Evolutionary conservation across 2,888 invertebrate species (phyloP).

Genomic region (Malacosoma neustria): DNA sequence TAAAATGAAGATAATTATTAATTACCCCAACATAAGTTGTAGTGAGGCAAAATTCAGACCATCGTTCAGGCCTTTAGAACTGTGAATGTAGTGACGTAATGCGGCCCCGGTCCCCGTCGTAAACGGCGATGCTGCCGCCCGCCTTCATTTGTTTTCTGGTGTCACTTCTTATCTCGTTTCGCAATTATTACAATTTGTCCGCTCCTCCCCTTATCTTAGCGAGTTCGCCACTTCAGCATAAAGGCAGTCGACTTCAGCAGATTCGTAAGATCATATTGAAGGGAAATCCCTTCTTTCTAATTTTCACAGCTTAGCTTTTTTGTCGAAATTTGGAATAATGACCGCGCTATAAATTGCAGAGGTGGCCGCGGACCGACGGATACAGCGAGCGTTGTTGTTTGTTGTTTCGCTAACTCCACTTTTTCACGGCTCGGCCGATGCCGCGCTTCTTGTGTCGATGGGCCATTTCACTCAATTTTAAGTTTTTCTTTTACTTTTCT

Average conservation of each 20-base stretch:
- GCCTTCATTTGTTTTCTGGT: slow-evolving; percentile 74
- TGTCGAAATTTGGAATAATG: slow-evolving; percentile 60
- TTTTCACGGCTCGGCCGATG: slow-evolving; percentile 45
- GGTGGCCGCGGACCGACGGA: slow-evolving; percentile 48
- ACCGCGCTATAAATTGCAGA: slow-evolving; percentile 54
- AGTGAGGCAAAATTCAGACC: no score
- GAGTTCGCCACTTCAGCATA: slow-evolving; percentile 67
- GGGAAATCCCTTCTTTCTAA: slow-evolving; percentile 46
- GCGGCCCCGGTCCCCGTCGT: slow-evolving; percentile 23
- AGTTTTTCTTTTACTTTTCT: slow-evolving; percentile 17
- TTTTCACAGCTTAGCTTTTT: slow-evolving; percentile 45
- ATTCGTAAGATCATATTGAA: slow-evolving; percentile 64
- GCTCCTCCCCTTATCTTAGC: slow-evolving; percentile 71
- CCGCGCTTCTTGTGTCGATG: slow-evolving; percentile 41
- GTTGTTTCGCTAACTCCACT: slow-evolving; percentile 54
- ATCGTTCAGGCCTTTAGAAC: slow-evolving; percentile 5
- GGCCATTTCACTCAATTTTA: slow-evolving; percentile 31
- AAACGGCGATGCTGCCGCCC: slow-evolving; percentile 33
- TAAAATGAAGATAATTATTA: no score
- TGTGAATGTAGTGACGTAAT: slow-evolving; percentile 49
- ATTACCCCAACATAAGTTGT: no score
- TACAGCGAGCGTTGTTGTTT: slow-evolving; percentile 41
- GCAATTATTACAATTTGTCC: slow-evolving; percentile 75
- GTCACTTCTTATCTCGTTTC: slow-evolving; percentile 73
- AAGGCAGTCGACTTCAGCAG: slow-evolving; percentile 65